A percentile compares a stretch with the other conserved stretches of the same genome.
Evolutionary conservation across 1,140 invertebrate genomes (phyloP).

Genomic region (Papilio dardanus): DNA sequence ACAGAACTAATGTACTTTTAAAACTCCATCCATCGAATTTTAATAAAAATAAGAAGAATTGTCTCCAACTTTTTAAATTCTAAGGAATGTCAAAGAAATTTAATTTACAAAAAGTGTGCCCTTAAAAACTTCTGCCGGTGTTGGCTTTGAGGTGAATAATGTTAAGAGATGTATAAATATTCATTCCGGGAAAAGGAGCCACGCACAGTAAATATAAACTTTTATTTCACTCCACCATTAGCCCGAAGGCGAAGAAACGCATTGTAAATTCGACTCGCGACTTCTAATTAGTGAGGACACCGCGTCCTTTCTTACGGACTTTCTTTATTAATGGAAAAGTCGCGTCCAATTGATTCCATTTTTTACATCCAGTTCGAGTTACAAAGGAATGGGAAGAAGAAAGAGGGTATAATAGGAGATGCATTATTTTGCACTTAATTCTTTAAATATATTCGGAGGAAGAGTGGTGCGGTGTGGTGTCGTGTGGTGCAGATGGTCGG

Average conservation of each 20-base stretch:
- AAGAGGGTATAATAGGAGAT: conserved; percentile 30
- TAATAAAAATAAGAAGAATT: conserved; percentile 43
- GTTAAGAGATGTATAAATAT: conserved; percentile 76
- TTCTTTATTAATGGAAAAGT: conserved; percentile 76
- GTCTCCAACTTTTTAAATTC: conserved; percentile 53
- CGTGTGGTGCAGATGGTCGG: conserved; percentile 40
- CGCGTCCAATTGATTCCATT: conserved; percentile 73
- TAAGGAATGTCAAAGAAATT: conserved; percentile 63
- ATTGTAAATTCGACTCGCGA: conserved; percentile 77
- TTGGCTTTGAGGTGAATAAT: conserved; percentile 71
- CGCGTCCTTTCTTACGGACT: conserved; percentile 61
- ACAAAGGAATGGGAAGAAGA: conserved; percentile 38
- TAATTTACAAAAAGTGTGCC: conserved; percentile 64
- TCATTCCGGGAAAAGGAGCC: conserved; percentile 68
- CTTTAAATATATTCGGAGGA: conserved; percentile 28
- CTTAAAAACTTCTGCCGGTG: conserved; percentile 62
- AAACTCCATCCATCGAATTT: background rate
- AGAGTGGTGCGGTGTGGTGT: conserved; percentile 27
- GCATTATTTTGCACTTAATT: conserved; percentile 37
- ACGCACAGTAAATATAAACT: conserved; percentile 80
- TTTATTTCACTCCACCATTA: conserved; percentile 77
- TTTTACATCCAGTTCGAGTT: conserved; percentile 60
- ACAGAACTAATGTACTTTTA: background rate
- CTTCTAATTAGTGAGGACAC: conserved; percentile 79
- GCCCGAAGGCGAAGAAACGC: conserved; percentile 52